phyloP scores from a whole-genome alignment of 2,113 vertebrate species.

The Sakesphorus luctuosus region DNA sequence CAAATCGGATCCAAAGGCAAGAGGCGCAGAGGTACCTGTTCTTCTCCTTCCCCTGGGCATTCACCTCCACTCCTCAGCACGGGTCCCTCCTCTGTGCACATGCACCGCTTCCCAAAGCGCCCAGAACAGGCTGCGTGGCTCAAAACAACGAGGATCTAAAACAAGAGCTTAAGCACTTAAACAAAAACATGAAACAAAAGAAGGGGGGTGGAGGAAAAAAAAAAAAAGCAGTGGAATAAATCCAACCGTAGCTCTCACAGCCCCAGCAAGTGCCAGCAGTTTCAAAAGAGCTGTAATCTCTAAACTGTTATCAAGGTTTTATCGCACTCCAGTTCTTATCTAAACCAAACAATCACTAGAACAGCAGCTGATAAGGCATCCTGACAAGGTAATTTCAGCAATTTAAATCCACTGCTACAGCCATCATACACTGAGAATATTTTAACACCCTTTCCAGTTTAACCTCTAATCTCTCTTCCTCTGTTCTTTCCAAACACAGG shows the following conservation, averaged over 20 bases:
- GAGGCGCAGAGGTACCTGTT: not conserved
- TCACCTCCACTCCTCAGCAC: not conserved
- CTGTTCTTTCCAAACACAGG: not conserved
- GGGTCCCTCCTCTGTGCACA: not conserved
- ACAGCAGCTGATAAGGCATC: conserved; percentile 76
- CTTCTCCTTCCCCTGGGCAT: not conserved
- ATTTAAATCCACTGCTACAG: conserved; percentile 67
- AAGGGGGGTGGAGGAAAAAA: not conserved
- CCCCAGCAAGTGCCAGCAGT: conserved; percentile 59
- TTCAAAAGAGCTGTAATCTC: conserved; percentile 73
- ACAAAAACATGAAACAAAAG: not conserved
- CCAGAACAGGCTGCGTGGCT: not conserved
- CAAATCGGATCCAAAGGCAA: not conserved
- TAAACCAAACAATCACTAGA: conserved; percentile 80
- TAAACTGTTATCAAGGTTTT: conserved; percentile 74
- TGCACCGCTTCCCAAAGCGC: accelerated
- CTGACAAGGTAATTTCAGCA: conserved; percentile 74
- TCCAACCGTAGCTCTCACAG: not conserved
- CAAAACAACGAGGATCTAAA: not conserved
- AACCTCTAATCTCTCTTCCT: conserved; percentile 51
- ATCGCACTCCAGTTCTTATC: conserved; percentile 76
- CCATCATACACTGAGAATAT: not conserved
- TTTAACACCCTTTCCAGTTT: conserved; percentile 53
- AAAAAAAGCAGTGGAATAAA: not conserved
- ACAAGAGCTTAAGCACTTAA: not conserved